Base-by-base conservation (phyloP, 1,140 invertebrate species). In the Brachionus plicatilis region DNA sequence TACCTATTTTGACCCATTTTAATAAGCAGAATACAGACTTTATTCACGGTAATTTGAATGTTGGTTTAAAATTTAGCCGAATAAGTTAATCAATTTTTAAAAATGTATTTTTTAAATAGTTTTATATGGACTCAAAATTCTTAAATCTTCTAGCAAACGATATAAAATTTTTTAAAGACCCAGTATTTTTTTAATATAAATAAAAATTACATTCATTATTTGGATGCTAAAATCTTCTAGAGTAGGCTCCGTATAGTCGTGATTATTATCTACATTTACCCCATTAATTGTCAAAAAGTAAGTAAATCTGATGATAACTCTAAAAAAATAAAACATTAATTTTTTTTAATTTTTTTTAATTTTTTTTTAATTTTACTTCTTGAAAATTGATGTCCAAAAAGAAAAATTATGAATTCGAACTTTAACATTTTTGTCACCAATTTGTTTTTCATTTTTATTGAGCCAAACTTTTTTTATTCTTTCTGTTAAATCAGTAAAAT, bases 321-420 rank as follows among this genome's bases (percentile, higher is more conserved):
- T 75, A 29, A n/a, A 45, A 75, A 27, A 37, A 72, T n/a, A 72
- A 72, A 72, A 37, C 17, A 37, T 14, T 72, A 72, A 66, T 29
- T 17, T 66, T 41, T 72, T 75, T 11, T 33, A 70, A 75, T 45
- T 75, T 43, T 75, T 43, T 27, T 11, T 20, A 20, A 43, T 75
- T 43, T n/a, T n/a, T 27, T 11, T 20, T 3, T 20, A 20, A 75
- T 5, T 43, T 20, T 50, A 76, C 72, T 20, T 76, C 27, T 50
- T 76, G 33, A 76, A 76, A 47, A 76, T 50, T 17, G 72, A 76
- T 50, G 72, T 76, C n/a, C 20, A 76, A 76, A 76, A 76, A 24
- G 72, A 76, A 50, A 50, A 29, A 20, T 76, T 41, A 5, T 20
- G 20, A 47, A 76, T 29, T 76, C 45, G 43, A 47, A 76, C 45